Percentiles rank a stretch among this genome's conserved stretches.
Conservation (phyloP, 2,113 vertebrate genomes). For the Dromaius novaehollandiae region DNA sequence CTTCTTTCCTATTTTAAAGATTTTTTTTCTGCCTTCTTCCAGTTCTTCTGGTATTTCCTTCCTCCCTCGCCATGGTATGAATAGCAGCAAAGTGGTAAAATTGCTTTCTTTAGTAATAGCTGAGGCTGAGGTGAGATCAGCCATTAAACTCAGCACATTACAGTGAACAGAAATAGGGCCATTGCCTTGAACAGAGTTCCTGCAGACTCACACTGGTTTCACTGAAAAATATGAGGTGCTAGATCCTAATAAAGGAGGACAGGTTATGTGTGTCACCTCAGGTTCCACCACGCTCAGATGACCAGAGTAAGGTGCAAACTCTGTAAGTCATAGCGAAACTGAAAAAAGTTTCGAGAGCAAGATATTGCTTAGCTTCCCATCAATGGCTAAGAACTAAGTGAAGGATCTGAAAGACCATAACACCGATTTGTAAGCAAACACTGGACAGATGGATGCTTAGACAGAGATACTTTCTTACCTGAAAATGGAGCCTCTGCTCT, state of each 20-base stretch:
- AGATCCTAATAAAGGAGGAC: not conserved
- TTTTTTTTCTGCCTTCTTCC: not conserved
- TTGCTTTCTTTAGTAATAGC: not conserved
- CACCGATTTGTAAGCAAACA: not conserved
- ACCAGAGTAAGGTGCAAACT: no score
- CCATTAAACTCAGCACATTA: not conserved
- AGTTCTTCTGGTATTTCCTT: not conserved
- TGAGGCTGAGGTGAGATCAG: not conserved
- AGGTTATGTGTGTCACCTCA: not conserved
- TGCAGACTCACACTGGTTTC: not conserved
- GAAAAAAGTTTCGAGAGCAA: not conserved
- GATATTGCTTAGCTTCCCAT: not conserved
- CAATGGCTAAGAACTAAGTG: not conserved
- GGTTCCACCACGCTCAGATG: fast-evolving
- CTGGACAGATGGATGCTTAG: not conserved
- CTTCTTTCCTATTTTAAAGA: no score
- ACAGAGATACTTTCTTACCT: not conserved
- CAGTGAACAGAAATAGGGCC: not conserved
- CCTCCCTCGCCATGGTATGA: not conserved
- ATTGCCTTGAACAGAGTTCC: not conserved
- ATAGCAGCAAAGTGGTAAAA: not conserved
- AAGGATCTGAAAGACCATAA: not conserved
- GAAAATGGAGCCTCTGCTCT: fast-evolving
- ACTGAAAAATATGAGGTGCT: not conserved
- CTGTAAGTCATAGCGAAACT: not conserved